These are phyloP conservation scores for Prenolepis imparis DNA, from an alignment of 2,888 invertebrate genomes.

Conservation along the genomic window DNA sequence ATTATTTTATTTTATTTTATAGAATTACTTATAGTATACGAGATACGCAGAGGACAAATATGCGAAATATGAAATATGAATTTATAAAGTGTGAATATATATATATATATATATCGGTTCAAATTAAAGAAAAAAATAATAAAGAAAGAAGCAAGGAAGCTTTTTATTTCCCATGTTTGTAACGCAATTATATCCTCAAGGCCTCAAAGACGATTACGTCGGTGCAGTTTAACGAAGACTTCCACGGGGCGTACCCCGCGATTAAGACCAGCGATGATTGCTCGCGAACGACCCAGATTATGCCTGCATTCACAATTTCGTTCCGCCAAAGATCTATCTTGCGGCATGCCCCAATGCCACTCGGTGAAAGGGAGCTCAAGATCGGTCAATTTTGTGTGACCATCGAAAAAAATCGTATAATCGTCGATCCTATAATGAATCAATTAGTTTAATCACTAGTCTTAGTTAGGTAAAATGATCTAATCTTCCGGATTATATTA, in stretches of 20 bases:
- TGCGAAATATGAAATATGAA: background rate
- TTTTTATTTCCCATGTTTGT: background rate
- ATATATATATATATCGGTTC: background rate
- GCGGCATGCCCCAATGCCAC: constrained; percentile 61
- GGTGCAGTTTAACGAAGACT: constrained; percentile 22
- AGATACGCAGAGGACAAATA: background rate
- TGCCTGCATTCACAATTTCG: constrained; percentile 48
- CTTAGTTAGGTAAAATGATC: background rate
- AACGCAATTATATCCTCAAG: constrained; percentile 52
- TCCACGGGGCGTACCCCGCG: constrained; percentile 41
- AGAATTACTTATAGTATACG: background rate
- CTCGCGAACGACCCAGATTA: constrained; percentile 60
- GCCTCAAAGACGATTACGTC: constrained; percentile 26
- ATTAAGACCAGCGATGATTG: constrained; percentile 60
- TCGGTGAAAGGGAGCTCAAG: constrained; percentile 69
- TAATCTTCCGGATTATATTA: background rate
- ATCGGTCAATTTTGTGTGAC: constrained; percentile 61
- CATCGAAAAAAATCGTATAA: constrained; percentile 35
- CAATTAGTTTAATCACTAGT: background rate
- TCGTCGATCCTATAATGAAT: background rate
- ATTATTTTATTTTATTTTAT: background rate
- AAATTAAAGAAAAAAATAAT: background rate
- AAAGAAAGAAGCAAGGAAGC: background rate
- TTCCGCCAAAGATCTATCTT: constrained; percentile 58
- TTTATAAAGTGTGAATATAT: background rate